phyloP scores from a whole-genome alignment of 1,140 invertebrate genomes.

The Drosophila neocordata region DNA sequence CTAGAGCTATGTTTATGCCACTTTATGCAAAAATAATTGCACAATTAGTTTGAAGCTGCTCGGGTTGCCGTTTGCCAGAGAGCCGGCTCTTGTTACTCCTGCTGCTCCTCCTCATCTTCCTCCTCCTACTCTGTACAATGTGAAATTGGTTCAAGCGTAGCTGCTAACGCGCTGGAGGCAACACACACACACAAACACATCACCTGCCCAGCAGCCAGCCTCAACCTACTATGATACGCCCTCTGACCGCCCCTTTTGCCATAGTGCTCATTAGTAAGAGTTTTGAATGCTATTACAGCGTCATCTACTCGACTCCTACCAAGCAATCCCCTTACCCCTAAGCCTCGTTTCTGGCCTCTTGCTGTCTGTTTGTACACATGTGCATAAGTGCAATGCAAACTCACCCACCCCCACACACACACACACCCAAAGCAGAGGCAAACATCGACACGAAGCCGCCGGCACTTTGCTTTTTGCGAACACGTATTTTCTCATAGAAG shows the following conservation, averaged over 20 bases:
- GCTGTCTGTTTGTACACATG: conserved; percentile 65
- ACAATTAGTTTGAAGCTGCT: conserved; percentile 82
- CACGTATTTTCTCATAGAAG: conserved; percentile 23
- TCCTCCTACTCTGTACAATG: conserved; percentile 54
- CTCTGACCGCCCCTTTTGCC: conserved; percentile 8
- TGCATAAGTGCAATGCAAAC: conserved; percentile 74
- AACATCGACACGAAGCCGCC: conserved; percentile 44
- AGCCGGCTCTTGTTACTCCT: not conserved
- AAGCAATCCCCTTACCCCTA: not conserved
- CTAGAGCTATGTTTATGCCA: conserved; percentile 81
- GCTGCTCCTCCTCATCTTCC: conserved; percentile 15
- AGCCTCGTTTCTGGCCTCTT: not conserved
- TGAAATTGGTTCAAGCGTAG: conserved; percentile 77
- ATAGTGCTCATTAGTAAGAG: conserved; percentile 75
- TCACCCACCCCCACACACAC: conserved; percentile 44
- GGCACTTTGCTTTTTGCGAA: conserved; percentile 64
- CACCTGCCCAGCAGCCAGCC: conserved; percentile 51
- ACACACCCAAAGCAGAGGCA: conserved; percentile 26
- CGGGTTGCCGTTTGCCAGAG: conserved; percentile 25
- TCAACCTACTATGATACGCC: conserved; percentile 12
- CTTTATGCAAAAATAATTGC: conserved; percentile 83
- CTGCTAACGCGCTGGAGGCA: conserved; percentile 57
- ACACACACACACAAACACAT: conserved; percentile 11
- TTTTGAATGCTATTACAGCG: conserved; percentile 80
- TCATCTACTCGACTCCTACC: conserved; percentile 73